phyloP scores from a whole-genome alignment of 1,140 invertebrate species.

The Temnothorax curvispinosus region DNA sequence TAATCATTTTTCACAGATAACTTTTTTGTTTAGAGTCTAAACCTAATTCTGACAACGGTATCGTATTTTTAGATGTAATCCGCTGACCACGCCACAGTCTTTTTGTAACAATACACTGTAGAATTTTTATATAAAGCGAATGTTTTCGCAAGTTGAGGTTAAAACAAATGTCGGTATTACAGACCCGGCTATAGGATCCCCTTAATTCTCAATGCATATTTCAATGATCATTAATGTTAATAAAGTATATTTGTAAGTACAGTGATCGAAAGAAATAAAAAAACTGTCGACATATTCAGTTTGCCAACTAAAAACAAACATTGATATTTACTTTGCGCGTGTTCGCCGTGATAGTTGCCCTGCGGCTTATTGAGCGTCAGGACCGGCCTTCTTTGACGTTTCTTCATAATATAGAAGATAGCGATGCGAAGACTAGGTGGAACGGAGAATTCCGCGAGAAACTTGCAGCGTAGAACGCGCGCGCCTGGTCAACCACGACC shows the following conservation, averaged over 20 bases:
- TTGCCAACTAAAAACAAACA: neutral
- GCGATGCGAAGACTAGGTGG: neutral
- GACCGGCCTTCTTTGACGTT: slow-evolving; percentile 80
- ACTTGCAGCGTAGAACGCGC: neutral
- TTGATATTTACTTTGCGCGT: slow-evolving; percentile 75
- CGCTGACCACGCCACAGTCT: too few species aligned
- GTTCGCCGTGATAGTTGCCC: slow-evolving; percentile 72
- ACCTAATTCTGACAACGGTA: too few species aligned
- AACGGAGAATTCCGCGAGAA: slow-evolving; percentile 12
- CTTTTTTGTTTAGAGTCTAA: too few species aligned
- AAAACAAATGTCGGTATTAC: too few species aligned
- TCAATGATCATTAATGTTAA: neutral
- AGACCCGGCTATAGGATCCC: too few species aligned
- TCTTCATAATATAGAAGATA: slow-evolving; percentile 77
- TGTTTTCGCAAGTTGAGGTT: too few species aligned
- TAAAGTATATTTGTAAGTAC: neutral
- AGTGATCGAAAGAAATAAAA: neutral
- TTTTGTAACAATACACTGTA: too few species aligned
- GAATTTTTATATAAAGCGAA: too few species aligned
- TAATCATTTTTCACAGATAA: too few species aligned
- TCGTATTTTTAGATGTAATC: too few species aligned
- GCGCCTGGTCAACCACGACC: neutral
- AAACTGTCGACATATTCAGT: neutral
- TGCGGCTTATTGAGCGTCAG: slow-evolving; percentile 80
- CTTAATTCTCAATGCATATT: slow-evolving; percentile 19